Conservation (phyloP, 2,888 invertebrate species). For the Ichneumon xanthorius region DNA sequence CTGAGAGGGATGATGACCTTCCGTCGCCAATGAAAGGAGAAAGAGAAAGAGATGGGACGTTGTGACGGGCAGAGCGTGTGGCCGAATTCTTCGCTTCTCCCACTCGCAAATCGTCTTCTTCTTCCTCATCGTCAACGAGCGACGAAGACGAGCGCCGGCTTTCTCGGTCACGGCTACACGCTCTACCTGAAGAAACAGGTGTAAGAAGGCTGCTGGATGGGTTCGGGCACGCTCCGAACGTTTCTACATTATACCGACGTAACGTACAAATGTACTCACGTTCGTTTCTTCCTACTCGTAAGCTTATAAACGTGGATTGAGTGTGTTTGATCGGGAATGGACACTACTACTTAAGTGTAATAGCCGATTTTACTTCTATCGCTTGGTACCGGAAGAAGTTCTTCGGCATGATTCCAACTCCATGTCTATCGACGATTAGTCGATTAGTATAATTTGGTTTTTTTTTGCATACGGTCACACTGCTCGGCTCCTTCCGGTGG, state of each 20-base stretch:
- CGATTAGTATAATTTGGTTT: not conserved
- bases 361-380: not conserved
- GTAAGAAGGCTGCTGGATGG: constrained; percentile 12
- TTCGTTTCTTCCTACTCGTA: constrained; percentile 35
- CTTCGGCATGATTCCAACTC: not conserved
- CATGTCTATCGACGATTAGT: not conserved
- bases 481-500: not conserved
- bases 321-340: constrained; percentile 19
- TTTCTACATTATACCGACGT: constrained; percentile 38
- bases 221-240: constrained; percentile 46
- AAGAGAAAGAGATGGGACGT: constrained; percentile 55
- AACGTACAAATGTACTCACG: not conserved
- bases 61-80: constrained; percentile 66
- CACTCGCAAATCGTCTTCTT: constrained; percentile 53
- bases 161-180: constrained; percentile 82
- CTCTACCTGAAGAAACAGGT: constrained; percentile 25
- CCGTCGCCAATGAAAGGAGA: not conserved
- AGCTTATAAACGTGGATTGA: constrained; percentile 7
- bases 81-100: constrained; percentile 76
- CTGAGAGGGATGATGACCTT: not conserved
- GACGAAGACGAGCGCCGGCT: constrained; percentile 71
- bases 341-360: constrained; percentile 36
- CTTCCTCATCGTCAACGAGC: constrained; percentile 64
- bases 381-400: constrained; percentile 2
- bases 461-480: not conserved